Evolutionary conservation across 2,797 vertebrate species (phyloP).

Genomic region (Hypotaenidia okinawae): DNA sequence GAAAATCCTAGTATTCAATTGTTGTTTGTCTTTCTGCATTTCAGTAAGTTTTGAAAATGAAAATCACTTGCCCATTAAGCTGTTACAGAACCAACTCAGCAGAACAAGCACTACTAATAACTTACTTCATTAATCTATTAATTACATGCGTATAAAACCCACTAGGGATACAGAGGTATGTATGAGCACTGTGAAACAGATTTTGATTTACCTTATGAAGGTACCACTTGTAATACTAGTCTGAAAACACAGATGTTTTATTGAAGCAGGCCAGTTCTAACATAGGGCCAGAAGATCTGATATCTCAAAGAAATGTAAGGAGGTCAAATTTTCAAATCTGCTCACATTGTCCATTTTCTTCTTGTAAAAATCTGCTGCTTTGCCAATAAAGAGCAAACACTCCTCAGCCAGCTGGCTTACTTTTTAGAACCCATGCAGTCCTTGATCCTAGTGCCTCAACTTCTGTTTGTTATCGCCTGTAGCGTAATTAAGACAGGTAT

Average conservation of each 20-base stretch:
- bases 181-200: background rate
- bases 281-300: background rate
- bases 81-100: background rate
- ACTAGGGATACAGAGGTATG: background rate
- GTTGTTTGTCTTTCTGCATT: background rate
- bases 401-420: background rate
- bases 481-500: background rate
- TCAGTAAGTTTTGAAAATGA: background rate
- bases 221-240: background rate
- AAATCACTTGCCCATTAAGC: background rate
- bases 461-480: background rate
- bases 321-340: background rate
- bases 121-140: background rate
- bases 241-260: background rate
- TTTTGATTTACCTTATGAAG: background rate
- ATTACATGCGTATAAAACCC: background rate
- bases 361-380: background rate
- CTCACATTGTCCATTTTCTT: background rate
- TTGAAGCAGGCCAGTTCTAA: background rate
- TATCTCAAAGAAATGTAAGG: background rate
- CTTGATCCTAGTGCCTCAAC: background rate
- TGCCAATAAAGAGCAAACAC: background rate
- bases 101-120: background rate
- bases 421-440: background rate
- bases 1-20: background rate